Evolutionary conservation across 2,797 vertebrate species (phyloP), one percentile per base, ranked within the genome.

Genomic region (Danio aesculapii): DNA sequence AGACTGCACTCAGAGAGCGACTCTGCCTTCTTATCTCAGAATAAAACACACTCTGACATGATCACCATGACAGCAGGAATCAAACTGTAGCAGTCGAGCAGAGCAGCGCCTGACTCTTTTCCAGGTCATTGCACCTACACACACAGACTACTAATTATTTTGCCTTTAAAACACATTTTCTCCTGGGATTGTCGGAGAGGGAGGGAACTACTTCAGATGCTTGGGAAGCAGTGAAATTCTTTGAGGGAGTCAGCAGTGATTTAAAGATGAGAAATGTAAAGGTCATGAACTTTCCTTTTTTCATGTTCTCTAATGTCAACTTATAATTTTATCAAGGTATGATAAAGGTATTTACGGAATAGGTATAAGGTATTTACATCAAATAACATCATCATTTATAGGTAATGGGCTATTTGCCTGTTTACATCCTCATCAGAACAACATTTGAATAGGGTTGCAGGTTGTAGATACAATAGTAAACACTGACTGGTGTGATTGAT

Each of bases 121-220:
- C 61, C 67, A 84, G 73, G 79, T 66, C 63, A 52, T 57, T 57
- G 59, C 67, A 46, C 72, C 67, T 49, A 72, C 66, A 71, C 78
- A 50, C 30, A 70, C 68, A 59, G 73, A 64, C 52, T 66, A 81
- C 59, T 84, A 77, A 84, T 84, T 84, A 81, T 81, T 52, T 66
- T 11, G 8, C 67, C n/a, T 71, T 57, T 47, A 53, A 49, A 76
- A 66, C 44, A 64, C 16, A 61, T 58, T 50, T 73, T 43, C 52
- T 16, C 59, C 30, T 17, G 63, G 53, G 52, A 57, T 21, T 62
- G 17, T 71, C 19, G 0, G 21, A 16, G 12, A 50, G 21, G 62
- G 16, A 62, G 17, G 13, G 11, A 75, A 47, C 17, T 55, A 63
- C 70, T 59, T 55, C 72, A 52, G 64, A 49, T 30, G 21, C 39